These are phyloP conservation scores for Drosophila malerkotliana DNA, from an alignment of 1,140 invertebrate species.

Conservation along the genomic window DNA sequence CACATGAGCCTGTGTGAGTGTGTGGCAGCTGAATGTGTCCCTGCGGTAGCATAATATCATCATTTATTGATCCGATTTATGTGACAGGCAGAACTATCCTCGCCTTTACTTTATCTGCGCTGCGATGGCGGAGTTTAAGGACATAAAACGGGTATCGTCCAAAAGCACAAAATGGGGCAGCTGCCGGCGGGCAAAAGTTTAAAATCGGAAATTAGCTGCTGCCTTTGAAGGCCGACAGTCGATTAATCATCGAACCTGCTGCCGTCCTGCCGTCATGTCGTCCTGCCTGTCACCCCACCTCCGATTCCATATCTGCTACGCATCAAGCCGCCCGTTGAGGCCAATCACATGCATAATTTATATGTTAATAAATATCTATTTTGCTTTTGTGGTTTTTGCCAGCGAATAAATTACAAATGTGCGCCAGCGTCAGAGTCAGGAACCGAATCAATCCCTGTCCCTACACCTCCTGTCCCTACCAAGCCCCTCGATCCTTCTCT, in stretches of 20 bases:
- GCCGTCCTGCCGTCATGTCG: conserved; percentile 3
- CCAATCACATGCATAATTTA: conserved; percentile 81
- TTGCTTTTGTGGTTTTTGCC: conserved; percentile 78
- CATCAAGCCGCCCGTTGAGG: conserved; percentile 38
- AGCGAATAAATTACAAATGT: conserved; percentile 78
- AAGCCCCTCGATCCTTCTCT: conserved; percentile 15
- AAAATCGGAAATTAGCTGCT: conserved; percentile 43
- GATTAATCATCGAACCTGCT: conserved; percentile 64
- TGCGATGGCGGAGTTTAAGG: conserved; percentile 35
- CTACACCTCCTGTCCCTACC: not conserved
- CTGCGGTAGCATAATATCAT: conserved; percentile 82
- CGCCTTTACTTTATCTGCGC: conserved; percentile 63
- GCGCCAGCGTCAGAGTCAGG: conserved; percentile 43
- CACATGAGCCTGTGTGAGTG: conserved; percentile 14
- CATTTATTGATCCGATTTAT: conserved; percentile 83
- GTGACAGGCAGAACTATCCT: conserved; percentile 79
- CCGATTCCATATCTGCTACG: conserved; percentile 1
- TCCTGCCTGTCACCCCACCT: conserved; percentile 1
- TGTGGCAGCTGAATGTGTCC: conserved; percentile 75
- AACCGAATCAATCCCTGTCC: conserved; percentile 25
- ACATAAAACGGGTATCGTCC: conserved; percentile 6
- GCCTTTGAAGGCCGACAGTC: conserved; percentile 38
- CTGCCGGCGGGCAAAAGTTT: conserved; percentile 5
- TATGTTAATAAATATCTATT: conserved; percentile 82
- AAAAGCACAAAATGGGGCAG: not conserved